These are phyloP conservation scores for Andrena cerasifolii DNA, from an alignment of 1,140 invertebrate species.

Conservation along the genomic window DNA sequence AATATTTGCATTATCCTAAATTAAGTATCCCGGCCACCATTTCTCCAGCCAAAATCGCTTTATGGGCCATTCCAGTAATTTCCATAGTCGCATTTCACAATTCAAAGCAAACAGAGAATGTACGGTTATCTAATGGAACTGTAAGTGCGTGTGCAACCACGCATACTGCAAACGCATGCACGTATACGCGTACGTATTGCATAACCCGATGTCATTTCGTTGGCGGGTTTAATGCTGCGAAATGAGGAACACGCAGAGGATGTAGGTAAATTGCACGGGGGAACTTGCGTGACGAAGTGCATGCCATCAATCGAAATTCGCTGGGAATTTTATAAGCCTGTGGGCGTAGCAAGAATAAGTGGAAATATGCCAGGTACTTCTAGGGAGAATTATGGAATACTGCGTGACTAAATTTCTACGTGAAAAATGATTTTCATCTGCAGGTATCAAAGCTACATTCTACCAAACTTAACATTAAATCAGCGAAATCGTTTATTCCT, in stretches of 20 bases:
- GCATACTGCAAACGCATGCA: neutral
- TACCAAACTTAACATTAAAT: too few species aligned
- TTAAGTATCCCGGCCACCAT: neutral
- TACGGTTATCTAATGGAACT: constrained; percentile 18
- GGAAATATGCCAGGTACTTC: too few species aligned
- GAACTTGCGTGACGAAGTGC: constrained; percentile 52
- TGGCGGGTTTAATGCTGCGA: constrained; percentile 21
- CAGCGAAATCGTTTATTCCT: too few species aligned
- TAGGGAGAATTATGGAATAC: too few species aligned
- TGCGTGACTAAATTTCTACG: too few species aligned
- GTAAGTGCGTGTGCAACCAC: neutral
- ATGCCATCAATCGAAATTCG: constrained; percentile 35
- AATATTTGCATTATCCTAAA: neutral
- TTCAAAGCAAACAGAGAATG: neutral
- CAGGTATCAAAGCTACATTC: too few species aligned
- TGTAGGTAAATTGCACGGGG: constrained; percentile 55
- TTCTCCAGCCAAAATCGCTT: neutral
- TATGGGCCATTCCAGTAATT: constrained; percentile 11
- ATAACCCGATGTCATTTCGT: constrained; percentile 55
- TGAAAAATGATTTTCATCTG: too few species aligned
- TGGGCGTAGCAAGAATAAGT: constrained; percentile 9
- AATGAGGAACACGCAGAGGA: constrained; percentile 38
- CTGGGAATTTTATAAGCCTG: constrained; percentile 12
- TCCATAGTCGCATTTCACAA: neutral
- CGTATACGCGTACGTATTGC: neutral